These are phyloP conservation scores for Achroia grisella DNA, from an alignment of 1,140 invertebrate genomes.

Conservation along the genomic window DNA sequence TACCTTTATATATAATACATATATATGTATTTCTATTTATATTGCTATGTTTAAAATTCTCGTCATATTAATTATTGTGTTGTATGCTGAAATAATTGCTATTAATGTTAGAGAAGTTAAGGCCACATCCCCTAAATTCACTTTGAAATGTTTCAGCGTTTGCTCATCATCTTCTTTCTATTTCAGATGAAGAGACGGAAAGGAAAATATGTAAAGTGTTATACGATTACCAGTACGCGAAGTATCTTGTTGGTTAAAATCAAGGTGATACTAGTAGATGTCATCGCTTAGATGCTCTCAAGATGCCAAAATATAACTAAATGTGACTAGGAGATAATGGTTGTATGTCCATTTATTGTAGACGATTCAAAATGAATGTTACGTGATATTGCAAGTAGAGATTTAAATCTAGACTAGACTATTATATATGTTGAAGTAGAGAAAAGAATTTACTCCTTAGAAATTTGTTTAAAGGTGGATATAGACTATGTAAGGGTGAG, in stretches of 20 bases:
- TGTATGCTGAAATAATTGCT: too few species aligned
- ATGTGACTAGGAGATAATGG: conserved; percentile 39
- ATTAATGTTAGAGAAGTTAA: too few species aligned
- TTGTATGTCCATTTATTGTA: conserved; percentile 70
- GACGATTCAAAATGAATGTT: conserved; percentile 31
- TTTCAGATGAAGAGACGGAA: conserved; percentile 55
- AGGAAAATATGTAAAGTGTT: not conserved
- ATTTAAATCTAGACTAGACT: conserved; percentile 15
- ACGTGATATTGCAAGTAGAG: conserved; percentile 30
- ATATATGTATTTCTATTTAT: too few species aligned
- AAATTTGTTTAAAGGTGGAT: conserved; percentile 24
- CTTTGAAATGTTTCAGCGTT: too few species aligned
- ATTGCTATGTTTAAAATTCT: too few species aligned
- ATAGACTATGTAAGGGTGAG: too few species aligned
- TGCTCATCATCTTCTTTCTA: not conserved
- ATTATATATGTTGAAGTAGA: conserved; percentile 46
- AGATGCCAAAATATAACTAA: conserved; percentile 53
- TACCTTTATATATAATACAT: too few species aligned
- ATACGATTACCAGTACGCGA: conserved; percentile 1
- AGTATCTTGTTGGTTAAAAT: conserved; percentile 5
- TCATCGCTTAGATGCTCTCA: conserved; percentile 22
- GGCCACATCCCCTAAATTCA: too few species aligned
- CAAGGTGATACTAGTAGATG: not conserved
- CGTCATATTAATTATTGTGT: too few species aligned
- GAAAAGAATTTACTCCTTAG: conserved; percentile 38